phyloP scores from a whole-genome alignment of 53 echinoderm and acorn worm genomes.

The Apostichopus leukothele region DNA sequence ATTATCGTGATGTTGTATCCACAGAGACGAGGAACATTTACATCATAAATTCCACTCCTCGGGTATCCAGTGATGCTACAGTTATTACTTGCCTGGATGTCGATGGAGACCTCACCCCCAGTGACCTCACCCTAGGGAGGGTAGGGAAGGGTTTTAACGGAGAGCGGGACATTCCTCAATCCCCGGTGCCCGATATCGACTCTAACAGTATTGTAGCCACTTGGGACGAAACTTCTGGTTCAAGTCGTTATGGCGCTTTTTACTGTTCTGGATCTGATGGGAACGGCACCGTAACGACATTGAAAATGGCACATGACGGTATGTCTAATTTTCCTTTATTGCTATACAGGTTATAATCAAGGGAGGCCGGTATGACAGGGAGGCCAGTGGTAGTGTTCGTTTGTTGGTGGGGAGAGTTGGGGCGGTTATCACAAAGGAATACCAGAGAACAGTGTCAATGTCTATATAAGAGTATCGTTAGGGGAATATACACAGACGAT shows the following conservation, averaged over 20 bases:
- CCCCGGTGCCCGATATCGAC: conserved; percentile 22
- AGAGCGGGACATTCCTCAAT: conserved; percentile 17
- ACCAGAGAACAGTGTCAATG: no score
- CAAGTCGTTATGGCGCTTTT: conserved; percentile 68
- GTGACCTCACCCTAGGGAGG: conserved; percentile 61
- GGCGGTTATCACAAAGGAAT: no score
- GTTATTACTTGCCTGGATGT: conserved; percentile 71
- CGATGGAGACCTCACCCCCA: conserved; percentile 38
- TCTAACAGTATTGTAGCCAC: conserved; percentile 55
- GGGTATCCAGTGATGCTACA: conserved; percentile 65
- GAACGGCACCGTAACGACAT: conserved; percentile 51
- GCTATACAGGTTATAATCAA: no score
- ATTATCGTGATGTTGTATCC: neutral
- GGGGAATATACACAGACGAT: no score
- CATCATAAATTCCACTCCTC: conserved; percentile 84
- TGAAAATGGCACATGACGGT: conserved; percentile 76
- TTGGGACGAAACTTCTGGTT: conserved; percentile 56
- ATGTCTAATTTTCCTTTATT: conserved; percentile 8
- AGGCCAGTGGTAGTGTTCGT: no score
- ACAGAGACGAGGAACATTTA: conserved; percentile 58
- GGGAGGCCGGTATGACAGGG: no score
- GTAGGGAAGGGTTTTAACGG: conserved; percentile 34
- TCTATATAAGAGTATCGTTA: no score
- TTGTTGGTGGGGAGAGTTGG: no score
- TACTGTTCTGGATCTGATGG: conserved; percentile 55